Evolutionary conservation across 2,888 invertebrate species (phyloP).

Genomic region (Coenonympha glycerion): DNA sequence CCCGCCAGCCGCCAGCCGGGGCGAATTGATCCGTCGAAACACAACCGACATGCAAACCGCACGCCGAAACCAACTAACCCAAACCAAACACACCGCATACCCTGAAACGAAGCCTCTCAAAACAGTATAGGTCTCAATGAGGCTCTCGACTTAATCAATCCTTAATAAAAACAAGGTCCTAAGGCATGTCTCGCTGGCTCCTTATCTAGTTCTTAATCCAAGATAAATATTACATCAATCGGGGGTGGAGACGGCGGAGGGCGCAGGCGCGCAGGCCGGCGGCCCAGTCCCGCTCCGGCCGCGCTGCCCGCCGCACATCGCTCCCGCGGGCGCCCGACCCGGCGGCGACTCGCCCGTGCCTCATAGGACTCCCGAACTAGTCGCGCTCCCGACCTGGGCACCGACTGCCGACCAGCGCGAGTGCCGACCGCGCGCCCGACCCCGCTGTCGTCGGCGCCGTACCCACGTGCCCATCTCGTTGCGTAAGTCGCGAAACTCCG

Average conservation of each 20-base stretch:
- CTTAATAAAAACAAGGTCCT: constrained; percentile 27
- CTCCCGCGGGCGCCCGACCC: constrained; percentile 53
- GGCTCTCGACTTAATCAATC: constrained; percentile 12
- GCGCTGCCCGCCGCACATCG: constrained; percentile 63
- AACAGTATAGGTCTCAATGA: too few relatives aligned
- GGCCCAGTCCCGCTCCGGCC: constrained; percentile 71
- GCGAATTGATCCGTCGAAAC: constrained; percentile 60
- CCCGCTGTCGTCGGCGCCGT: constrained; percentile 21
- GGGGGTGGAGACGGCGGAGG: constrained; percentile 51
- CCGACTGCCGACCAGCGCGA: constrained; percentile 23
- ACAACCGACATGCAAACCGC: too few relatives aligned
- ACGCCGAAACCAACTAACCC: constrained; percentile 55
- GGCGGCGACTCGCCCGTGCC: constrained; percentile 63
- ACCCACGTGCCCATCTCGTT: constrained; percentile 58
- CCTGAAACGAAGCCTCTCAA: too few relatives aligned
- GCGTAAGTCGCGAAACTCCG: constrained; percentile 61
- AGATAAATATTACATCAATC: constrained; percentile 76
- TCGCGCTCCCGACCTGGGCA: constrained; percentile 27
- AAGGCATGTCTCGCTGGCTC: constrained; percentile 46
- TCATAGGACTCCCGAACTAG: constrained; percentile 37
- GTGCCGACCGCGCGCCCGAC: constrained; percentile 17
- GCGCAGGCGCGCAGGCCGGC: constrained; percentile 38
- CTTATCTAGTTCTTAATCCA: constrained; percentile 72
- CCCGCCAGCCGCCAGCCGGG: constrained; percentile 44
- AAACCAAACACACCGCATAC: constrained; percentile 8